Percentiles rank a stretch among this genome's conserved stretches.
These are phyloP conservation scores for Rhinogobio ventralis DNA, from an alignment of 2,797 vertebrate species.

Conservation along the genomic window DNA sequence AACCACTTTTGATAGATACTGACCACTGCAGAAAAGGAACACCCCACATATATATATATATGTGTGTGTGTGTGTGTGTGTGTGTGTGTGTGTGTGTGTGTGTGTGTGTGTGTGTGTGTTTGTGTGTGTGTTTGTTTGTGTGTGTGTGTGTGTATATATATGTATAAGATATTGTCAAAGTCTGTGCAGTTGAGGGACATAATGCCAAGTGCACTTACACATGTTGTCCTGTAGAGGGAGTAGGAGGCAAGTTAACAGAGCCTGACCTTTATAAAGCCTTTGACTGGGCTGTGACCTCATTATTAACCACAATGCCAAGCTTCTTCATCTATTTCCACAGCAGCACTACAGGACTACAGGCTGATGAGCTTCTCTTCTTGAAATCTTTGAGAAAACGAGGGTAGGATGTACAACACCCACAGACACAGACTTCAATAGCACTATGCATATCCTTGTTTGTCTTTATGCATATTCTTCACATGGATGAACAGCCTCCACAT, in stretches of 20 bases:
- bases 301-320: not conserved
- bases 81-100: too few species aligned
- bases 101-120: too few species aligned
- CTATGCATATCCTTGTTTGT: not conserved
- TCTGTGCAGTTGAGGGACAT: not conserved
- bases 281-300: constrained; percentile 37
- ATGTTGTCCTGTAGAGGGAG: constrained; percentile 71
- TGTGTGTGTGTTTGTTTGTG: too few species aligned
- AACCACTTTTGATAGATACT: too few species aligned
- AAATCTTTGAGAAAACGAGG: not conserved
- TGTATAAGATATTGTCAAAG: too few species aligned
- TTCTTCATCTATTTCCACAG: not conserved
- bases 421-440: not conserved
- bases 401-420: not conserved
- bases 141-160: too few species aligned
- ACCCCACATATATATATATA: too few species aligned
- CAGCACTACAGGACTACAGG: not conserved
- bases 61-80: too few species aligned
- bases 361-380: not conserved
- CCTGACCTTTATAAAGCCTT: constrained; percentile 35
- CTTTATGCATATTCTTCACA: not conserved
- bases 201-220: not conserved
- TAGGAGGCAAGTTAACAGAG: constrained; percentile 45
- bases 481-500: not conserved
- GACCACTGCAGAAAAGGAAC: too few species aligned